Evolutionary conservation across 2,797 vertebrate genomes (phyloP), one percentile per base, ranked within the genome.

Genomic region (Melanotaenia pygmaea): DNA sequence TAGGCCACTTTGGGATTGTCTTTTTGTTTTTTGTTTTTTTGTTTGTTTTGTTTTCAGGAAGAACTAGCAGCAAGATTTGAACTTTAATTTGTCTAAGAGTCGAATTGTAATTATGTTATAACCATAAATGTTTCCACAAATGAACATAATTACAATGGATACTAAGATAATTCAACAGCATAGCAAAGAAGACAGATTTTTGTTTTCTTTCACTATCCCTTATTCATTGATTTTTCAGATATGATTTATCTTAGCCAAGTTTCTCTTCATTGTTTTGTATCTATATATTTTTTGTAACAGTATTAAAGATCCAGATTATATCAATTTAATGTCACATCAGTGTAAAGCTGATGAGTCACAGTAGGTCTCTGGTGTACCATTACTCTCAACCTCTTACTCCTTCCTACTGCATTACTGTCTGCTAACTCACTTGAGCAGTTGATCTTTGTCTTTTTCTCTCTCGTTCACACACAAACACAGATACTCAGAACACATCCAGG

Each of bases 401-500:
- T 67, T 54, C 67, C 67, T 72, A 74, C 71, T 84, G 72, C 84
- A 79, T 79, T 60, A 81, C 56, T 69, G 76, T 76, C 73, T 75
- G 58, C 40, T 45, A 38, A 68, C 64, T 81, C 74, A 79, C 57
- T 65, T 76, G 56, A 81, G 72, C 78, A 72, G 86, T 67, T 87
- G 79, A 86, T 87, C 79, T 77, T 64, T 74, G 56, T 71, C 38
- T 50, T 51, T 28, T 22, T 65, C 59, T 38, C 47, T 47, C n/a
- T n/a, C 37, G 45, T 57, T 53, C 63, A 66, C 61, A 59, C 38
- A 37, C 28, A 59, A 50, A 34, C 65, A 35, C 47, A 88, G 8
- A 59, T 35, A 59, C 43, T 37, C 60, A 26, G 2, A 64, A 47
- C 51, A 92, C 93, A 92, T 93, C 93, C 86, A 90, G 86, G 90